These are phyloP conservation scores for Cyphomyrus discorhynchus DNA, from an alignment of 2,113 vertebrate species.

Conservation along the genomic window DNA sequence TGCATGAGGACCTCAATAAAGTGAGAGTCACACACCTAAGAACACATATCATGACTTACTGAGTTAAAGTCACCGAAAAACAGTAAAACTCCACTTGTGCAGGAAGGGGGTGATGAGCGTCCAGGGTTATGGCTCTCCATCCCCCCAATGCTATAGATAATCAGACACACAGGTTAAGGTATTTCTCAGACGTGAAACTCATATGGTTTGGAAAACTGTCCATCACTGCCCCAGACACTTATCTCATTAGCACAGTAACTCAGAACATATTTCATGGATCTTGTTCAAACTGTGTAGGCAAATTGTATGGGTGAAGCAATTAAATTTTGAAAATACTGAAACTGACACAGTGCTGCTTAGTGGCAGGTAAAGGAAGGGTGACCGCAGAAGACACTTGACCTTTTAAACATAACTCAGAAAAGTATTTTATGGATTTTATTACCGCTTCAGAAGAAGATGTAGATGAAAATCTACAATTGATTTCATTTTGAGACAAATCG, in stretches of 20 bases:
- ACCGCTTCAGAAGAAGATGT: not conserved
- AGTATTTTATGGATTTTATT: not conserved
- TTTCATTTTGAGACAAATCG: not conserved
- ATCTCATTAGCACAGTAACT: not conserved
- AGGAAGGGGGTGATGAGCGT: not conserved
- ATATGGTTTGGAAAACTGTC: not conserved
- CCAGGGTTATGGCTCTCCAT: not conserved
- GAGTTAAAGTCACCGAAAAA: not conserved
- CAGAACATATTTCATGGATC: not conserved
- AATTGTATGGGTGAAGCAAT: not conserved
- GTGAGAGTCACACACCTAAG: constrained; percentile 59
- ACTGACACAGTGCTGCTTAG: not conserved
- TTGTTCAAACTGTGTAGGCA: not conserved
- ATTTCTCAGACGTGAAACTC: not conserved
- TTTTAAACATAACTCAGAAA: not conserved
- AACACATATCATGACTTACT: not conserved
- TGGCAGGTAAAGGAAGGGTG: not conserved
- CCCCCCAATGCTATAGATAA: not conserved
- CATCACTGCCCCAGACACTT: not conserved
- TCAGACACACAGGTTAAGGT: not conserved
- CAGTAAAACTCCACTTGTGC: not conserved
- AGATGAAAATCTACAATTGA: not conserved
- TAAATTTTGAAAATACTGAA: not conserved
- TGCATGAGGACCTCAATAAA: constrained; percentile 97
- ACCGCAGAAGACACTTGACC: not conserved